Base-by-base conservation (phyloP, 2,888 invertebrate species). In the Caenorhabditis sp. region DNA sequence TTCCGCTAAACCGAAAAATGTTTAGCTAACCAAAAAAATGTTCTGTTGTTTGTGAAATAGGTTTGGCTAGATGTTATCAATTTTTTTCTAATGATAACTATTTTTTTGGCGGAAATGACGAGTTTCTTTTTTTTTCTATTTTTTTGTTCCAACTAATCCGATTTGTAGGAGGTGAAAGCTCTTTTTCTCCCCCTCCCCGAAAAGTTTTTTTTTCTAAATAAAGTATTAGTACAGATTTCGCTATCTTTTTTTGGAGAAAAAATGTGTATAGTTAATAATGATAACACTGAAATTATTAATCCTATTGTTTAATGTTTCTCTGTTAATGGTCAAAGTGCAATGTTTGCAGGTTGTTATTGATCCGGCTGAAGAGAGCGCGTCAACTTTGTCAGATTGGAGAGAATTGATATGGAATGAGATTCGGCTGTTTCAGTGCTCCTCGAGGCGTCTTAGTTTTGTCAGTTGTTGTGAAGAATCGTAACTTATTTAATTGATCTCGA, bases 381-480 rank as follows among this genome's bases (percentile, higher is more conserved):
- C 94, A 92, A 93, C 95, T 84, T 91, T 95, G 81, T 92, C 93
- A 14, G 95, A 94, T 88, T 97, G 97, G 97, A 94, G 79, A 63
- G 84, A 81, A 51, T 66, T 83, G 12, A 78, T 84, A 21, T 84
- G 83, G 83, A 62, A 76, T 6, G 84, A 84, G 53, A 81, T 84
- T 37, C 66, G 75, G n/a, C 54, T 69, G 10, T 82, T 81, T 67
- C 76, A 68, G 36, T 53, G 27, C 2, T 76, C 78, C 6, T 63
- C 72, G 2, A 74, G 79, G 6, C 69, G 75, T 0, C 61, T 81
- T 10, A 77, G 79, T 50, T 79, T 75, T 61, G 68, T 72, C 1
- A 72, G 72, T 43, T 67, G 63, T 57, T 37, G 66, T 21, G 72
- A 72, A 37, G 67, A 72, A 49, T 50, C 64, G 50, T 43, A 43